Percentiles rank a stretch among this genome's conserved stretches.
Conservation (phyloP, 1,140 invertebrate genomes). For the Chelonus insularis region DNA sequence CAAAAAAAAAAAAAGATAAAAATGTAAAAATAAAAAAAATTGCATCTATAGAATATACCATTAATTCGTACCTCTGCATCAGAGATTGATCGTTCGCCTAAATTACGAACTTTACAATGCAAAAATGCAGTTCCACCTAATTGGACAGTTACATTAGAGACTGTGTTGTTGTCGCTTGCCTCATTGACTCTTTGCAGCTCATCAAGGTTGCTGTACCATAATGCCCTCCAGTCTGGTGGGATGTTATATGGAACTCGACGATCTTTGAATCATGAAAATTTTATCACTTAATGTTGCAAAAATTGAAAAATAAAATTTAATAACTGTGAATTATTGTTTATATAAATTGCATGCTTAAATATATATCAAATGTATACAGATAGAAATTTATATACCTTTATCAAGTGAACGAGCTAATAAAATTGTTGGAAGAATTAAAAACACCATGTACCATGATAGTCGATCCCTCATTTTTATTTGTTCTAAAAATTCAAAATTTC, state of each 20-base stretch:
- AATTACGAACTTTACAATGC: constrained; percentile 75
- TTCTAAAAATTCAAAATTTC: too few species aligned
- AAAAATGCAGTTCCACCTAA: constrained; percentile 81
- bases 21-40: neutral
- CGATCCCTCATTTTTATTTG: constrained; percentile 58
- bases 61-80: constrained; percentile 53
- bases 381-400: constrained; percentile 47
- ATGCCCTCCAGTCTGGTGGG: constrained; percentile 62
- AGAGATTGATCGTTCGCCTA: constrained; percentile 67
- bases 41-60: neutral
- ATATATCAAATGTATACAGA: neutral
- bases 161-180: constrained; percentile 69
- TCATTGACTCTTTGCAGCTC: constrained; percentile 62
- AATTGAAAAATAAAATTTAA: constrained; percentile 7
- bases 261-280: constrained; percentile 44
- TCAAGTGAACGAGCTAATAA: constrained; percentile 58
- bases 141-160: constrained; percentile 79
- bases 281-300: constrained; percentile 7
- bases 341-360: neutral
- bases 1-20: too few species aligned
- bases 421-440: constrained; percentile 57
- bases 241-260: constrained; percentile 56
- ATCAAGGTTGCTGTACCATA: constrained; percentile 68
- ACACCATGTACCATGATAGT: constrained; percentile 60
- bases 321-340: neutral